phyloP scores from a whole-genome alignment of 2,113 vertebrate species.

The Ahaetulla prasina region DNA sequence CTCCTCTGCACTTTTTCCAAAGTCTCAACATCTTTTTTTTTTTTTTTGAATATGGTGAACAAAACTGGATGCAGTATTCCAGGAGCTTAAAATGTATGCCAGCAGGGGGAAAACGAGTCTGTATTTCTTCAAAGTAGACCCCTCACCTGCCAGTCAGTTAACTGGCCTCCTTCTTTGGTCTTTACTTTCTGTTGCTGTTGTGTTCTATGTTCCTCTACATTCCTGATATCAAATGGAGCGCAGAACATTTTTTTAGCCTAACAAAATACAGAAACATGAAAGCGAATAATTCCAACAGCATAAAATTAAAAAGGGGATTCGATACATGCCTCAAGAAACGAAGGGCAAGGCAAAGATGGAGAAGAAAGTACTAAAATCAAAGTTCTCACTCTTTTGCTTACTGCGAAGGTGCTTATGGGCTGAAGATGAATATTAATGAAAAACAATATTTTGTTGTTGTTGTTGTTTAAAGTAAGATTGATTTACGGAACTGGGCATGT shows the following conservation, averaged over 20 bases:
- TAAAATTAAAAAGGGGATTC: slow-evolving; percentile 62
- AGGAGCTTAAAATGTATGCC: slow-evolving; percentile 28
- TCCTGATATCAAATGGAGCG: slow-evolving; percentile 50
- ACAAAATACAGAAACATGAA: slow-evolving; percentile 58
- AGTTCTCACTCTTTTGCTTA: slow-evolving; percentile 39
- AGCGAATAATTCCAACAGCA: slow-evolving; percentile 57
- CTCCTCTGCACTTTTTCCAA: too few relatives aligned
- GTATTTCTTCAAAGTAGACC: slow-evolving; percentile 55
- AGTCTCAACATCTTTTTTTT: too few relatives aligned
- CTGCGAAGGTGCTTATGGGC: slow-evolving; percentile 54
- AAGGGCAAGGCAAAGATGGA: neutral
- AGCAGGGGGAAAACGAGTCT: slow-evolving; percentile 44
- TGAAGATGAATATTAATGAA: slow-evolving; percentile 62
- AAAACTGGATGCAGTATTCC: too few relatives aligned
- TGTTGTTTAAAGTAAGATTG: slow-evolving; percentile 40
- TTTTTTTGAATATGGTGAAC: too few relatives aligned
- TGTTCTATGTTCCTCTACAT: neutral
- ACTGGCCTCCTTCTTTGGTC: slow-evolving; percentile 9
- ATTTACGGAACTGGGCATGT: slow-evolving; percentile 58
- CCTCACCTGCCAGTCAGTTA: slow-evolving; percentile 43
- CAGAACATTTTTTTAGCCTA: slow-evolving; percentile 51
- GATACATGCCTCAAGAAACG: slow-evolving; percentile 52
- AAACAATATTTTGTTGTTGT: neutral
- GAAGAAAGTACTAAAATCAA: slow-evolving; percentile 49
- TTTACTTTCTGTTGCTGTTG: slow-evolving; percentile 58